These are phyloP conservation scores for Borostomias antarcticus DNA, from an alignment of 2,797 vertebrate species.

Conservation along the genomic window DNA sequence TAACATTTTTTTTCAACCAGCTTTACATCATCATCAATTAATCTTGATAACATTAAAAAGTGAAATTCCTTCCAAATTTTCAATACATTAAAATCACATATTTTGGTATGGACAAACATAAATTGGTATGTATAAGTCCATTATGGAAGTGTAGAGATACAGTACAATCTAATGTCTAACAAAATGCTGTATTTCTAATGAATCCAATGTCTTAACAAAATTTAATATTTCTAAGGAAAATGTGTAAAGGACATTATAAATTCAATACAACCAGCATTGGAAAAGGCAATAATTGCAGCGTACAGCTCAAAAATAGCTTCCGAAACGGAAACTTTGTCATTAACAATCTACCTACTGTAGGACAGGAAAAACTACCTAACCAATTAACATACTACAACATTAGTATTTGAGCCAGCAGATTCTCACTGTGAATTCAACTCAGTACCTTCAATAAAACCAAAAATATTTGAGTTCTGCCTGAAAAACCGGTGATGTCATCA, in stretches of 20 bases:
- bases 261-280: constrained; percentile 37
- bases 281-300: constrained; percentile 44
- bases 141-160: constrained; percentile 27
- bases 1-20: constrained; percentile 29
- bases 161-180: constrained; percentile 27
- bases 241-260: constrained; percentile 28
- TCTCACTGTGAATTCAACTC: constrained; percentile 42
- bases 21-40: constrained; percentile 13
- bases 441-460: constrained; percentile 60
- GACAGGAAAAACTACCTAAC: constrained; percentile 51
- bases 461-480: constrained; percentile 44
- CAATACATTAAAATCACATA: constrained; percentile 15
- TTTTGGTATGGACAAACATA: constrained; percentile 18
- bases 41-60: constrained; percentile 17
- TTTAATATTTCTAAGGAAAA: constrained; percentile 35
- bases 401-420: constrained; percentile 36
- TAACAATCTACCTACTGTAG: constrained; percentile 46
- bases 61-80: constrained; percentile 22
- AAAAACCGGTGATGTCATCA: constrained; percentile 51
- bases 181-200: constrained; percentile 40
- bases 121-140: constrained; percentile 30
- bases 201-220: too few species aligned
- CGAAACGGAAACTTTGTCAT: constrained; percentile 46
- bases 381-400: constrained; percentile 46
- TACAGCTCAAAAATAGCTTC: constrained; percentile 33